Percentiles rank a stretch among this genome's conserved stretches.
These are phyloP conservation scores for Pseudochromis fuscus DNA, from an alignment of 2,797 vertebrate species.

Conservation along the genomic window DNA sequence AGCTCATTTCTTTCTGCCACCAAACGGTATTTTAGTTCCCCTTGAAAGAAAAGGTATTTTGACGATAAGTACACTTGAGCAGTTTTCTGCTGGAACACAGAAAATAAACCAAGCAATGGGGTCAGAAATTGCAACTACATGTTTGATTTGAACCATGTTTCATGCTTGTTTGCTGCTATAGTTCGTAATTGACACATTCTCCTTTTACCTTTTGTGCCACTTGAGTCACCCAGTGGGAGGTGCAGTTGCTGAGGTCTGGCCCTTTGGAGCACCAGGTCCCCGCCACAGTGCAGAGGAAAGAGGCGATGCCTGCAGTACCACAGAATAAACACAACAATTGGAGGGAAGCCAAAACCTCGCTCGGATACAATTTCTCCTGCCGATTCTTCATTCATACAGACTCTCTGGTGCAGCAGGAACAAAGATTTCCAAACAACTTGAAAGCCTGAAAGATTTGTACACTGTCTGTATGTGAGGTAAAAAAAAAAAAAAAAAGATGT, in stretches of 20 bases:
- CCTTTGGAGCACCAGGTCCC: slow-evolving; percentile 94
- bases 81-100: slow-evolving; percentile 14
- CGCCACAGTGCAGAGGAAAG: slow-evolving; percentile 91
- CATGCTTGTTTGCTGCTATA: slow-evolving; percentile 27
- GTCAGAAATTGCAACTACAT: slow-evolving; percentile 17
- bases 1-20: slow-evolving; percentile 40
- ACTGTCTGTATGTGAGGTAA: neutral
- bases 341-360: slow-evolving; percentile 56
- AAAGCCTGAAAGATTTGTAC: slow-evolving; percentile 51
- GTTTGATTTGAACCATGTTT: slow-evolving; percentile 14
- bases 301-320: slow-evolving; percentile 90
- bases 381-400: slow-evolving; percentile 65
- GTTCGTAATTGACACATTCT: slow-evolving; percentile 44
- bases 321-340: slow-evolving; percentile 69
- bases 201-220: slow-evolving; percentile 96
- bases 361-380: slow-evolving; percentile 52
- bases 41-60: slow-evolving; percentile 27
- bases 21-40: slow-evolving; percentile 21
- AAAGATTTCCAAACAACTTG: slow-evolving; percentile 58
- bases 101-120: slow-evolving; percentile 38
- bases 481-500: slow-evolving; percentile 2
- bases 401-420: slow-evolving; percentile 44
- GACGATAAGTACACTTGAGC: slow-evolving; percentile 18
- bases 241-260: slow-evolving; percentile 98
- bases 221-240: slow-evolving; percentile 98